phyloP scores from a whole-genome alignment of 1,140 invertebrate genomes.

The Bombus polaris region DNA sequence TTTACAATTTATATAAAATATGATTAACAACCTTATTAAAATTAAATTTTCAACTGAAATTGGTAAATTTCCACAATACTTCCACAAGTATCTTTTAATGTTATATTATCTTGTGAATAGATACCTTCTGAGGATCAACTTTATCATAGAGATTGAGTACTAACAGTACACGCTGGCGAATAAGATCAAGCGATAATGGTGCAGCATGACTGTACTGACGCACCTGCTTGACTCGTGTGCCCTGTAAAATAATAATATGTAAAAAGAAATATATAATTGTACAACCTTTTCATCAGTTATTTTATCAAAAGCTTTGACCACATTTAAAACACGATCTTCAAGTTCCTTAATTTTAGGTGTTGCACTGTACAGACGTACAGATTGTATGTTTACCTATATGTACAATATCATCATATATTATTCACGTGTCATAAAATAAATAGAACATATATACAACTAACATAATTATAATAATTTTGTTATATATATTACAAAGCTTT shows the following conservation, averaged over 20 bases:
- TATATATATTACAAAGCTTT: background rate
- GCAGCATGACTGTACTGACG: slow-evolving; percentile 88
- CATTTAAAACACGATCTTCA: slow-evolving; percentile 89
- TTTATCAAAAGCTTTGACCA: slow-evolving; percentile 91
- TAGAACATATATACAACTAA: slow-evolving; percentile 6
- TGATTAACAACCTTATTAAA: background rate
- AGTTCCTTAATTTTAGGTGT: slow-evolving; percentile 83
- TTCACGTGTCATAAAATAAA: background rate
- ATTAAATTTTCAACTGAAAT: background rate
- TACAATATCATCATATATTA: slow-evolving; percentile 36
- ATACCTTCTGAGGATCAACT: slow-evolving; percentile 96
- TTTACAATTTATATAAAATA: background rate
- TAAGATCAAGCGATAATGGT: slow-evolving; percentile 91
- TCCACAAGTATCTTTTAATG: slow-evolving; percentile 36
- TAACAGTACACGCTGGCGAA: slow-evolving; percentile 94
- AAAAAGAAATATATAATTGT: slow-evolving; percentile 75
- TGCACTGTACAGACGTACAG: slow-evolving; percentile 45
- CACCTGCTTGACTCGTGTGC: slow-evolving; percentile 82
- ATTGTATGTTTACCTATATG: slow-evolving; percentile 55
- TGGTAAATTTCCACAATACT: slow-evolving; percentile 11
- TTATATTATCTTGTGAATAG: slow-evolving; percentile 47
- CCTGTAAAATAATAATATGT: slow-evolving; percentile 86
- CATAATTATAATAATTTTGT: slow-evolving; percentile 7
- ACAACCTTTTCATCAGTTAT: slow-evolving; percentile 89
- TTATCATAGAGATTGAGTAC: slow-evolving; percentile 98